Percentiles rank a stretch among this genome's conserved stretches.
phyloP scores from a whole-genome alignment of 2,113 vertebrate species.

The Pomatorhinus ruficollis region DNA sequence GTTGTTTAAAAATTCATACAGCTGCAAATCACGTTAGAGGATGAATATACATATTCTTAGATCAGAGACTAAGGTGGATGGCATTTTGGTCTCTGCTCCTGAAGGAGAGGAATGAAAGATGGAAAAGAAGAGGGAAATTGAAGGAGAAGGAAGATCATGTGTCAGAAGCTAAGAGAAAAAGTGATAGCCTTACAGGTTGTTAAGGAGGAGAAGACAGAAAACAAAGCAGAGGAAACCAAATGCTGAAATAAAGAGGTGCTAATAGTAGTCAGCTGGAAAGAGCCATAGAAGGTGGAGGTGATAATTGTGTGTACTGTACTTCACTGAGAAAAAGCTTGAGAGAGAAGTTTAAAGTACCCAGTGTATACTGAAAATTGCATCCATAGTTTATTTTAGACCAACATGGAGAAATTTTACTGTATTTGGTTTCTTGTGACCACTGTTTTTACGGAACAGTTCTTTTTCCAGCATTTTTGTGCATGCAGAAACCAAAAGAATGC shows the following conservation, averaged over 20 bases:
- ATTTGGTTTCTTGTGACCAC: not conserved
- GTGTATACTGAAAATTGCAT: not conserved
- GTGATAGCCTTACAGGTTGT: not conserved
- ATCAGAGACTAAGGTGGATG: not conserved
- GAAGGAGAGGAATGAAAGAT: not conserved
- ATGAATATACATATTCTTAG: not conserved
- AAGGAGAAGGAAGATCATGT: not conserved
- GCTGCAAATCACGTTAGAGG: not conserved
- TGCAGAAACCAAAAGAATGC: not conserved
- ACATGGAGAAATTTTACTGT: not conserved
- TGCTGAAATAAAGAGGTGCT: slow-evolving; percentile 49
- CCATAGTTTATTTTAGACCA: not conserved
- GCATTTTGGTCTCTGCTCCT: not conserved
- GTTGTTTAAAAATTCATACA: not conserved
- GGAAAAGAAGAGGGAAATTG: not conserved
- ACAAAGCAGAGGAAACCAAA: slow-evolving; percentile 26
- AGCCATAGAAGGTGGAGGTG: not conserved
- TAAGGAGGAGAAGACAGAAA: not conserved
- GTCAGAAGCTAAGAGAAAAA: not conserved
- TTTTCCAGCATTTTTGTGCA: not conserved
- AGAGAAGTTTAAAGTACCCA: slow-evolving; percentile 2
- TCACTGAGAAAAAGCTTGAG: slow-evolving; percentile 22
- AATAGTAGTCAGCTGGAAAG: slow-evolving; percentile 51
- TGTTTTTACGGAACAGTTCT: not conserved
- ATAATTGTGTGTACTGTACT: slow-evolving; percentile 28